Conservation (phyloP, 2,113 vertebrate genomes). For the Hoplias malabaricus region DNA sequence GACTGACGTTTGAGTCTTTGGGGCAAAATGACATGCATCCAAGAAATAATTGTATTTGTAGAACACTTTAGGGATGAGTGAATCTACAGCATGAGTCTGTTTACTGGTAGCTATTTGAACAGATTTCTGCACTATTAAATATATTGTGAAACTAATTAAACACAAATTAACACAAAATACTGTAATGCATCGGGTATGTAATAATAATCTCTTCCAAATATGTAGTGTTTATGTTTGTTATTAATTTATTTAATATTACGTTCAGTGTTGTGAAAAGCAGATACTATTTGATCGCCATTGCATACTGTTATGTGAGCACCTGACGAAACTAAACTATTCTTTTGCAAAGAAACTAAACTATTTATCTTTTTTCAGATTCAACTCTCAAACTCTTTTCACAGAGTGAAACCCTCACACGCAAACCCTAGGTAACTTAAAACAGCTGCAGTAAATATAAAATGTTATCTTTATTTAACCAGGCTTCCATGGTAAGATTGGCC, state of each 20-base stretch:
- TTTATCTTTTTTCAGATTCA: background rate
- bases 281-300: too few species aligned
- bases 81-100: background rate
- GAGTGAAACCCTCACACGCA: background rate
- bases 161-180: background rate
- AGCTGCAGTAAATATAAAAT: background rate
- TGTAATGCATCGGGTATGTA: background rate
- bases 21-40: background rate
- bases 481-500: constrained; percentile 37
- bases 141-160: background rate
- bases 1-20: background rate
- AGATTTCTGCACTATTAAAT: background rate
- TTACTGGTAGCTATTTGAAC: background rate
- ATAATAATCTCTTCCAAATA: background rate
- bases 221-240: too few species aligned
- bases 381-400: background rate
- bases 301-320: too few species aligned
- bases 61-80: background rate
- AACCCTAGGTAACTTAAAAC: background rate
- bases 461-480: constrained; percentile 12
- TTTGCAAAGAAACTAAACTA: background rate
- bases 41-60: background rate
- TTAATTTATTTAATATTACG: too few species aligned
- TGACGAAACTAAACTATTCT: too few species aligned
- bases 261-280: too few species aligned